Base-by-base conservation (phyloP, 2,113 vertebrate genomes). In the Butorides virescens region DNA sequence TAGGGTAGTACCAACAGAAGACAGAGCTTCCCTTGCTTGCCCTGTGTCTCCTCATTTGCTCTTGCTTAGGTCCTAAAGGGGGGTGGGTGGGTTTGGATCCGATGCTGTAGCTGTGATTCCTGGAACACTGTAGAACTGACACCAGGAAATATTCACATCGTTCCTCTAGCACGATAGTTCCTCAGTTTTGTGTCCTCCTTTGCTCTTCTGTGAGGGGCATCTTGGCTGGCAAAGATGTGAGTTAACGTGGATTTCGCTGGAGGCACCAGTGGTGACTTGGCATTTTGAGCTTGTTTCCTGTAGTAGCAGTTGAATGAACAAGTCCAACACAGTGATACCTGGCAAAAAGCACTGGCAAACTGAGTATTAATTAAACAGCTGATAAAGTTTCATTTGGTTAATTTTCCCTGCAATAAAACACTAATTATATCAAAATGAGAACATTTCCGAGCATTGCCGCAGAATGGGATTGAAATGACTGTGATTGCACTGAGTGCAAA, bases 311-410 rank as follows among this genome's bases (percentile, higher is more conserved):
- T 36, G 71, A 66, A 63, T 17, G 76, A 91, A 11, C 30, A 11
- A 76, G 17, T 63, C 90, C 77, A 86, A 7, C 74, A 10, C 42
- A 18, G 55, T 7, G 44, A 4, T 44, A 18, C 7, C 86, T 97
- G 97, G 95, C 88, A 86, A 49, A 82, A 88, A 52, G 20, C 90
- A 19, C 84, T 93, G 96, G 93, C 96, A 97, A 92, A 58, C 23
- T 17, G 42, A 10, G 23, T 68, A 77, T 97, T 96, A 95, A 97
- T 97, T 96, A 97, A 97, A 85, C 94, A 97, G 94, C 95, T 95
- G 97, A 97, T 96, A 92, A 97, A 97, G 88, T 90, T 97, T 95
- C 95, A 93, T 97, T 97, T 96, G 93, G 86, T 95, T 96, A 34
- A 65, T 97, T 97, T 95, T 94, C 44, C 67, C 93, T 39, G 80